phyloP scores from a whole-genome alignment of 2,888 invertebrate species.

The Electrophaes corylata region DNA sequence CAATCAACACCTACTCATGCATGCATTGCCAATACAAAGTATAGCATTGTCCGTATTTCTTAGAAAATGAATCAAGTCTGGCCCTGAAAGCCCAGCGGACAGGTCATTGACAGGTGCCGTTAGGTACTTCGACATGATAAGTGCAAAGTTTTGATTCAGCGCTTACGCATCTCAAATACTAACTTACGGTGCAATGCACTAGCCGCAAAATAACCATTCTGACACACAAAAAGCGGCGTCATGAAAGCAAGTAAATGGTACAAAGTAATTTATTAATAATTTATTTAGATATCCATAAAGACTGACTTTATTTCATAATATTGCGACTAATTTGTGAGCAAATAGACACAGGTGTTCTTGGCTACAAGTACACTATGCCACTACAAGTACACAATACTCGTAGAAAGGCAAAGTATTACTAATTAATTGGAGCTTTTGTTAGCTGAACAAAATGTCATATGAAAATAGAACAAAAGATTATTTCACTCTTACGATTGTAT shows the following conservation, averaged over 20 bases:
- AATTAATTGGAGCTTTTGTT: slow-evolving; percentile 13
- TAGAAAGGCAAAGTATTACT: background rate
- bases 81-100: slow-evolving; percentile 35
- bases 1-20: background rate
- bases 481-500: slow-evolving; percentile 8
- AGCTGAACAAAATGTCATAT: slow-evolving; percentile 1
- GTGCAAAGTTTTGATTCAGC: slow-evolving; percentile 49
- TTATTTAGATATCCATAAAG: background rate
- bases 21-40: slow-evolving; percentile 4
- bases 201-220: background rate
- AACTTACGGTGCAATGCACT: background rate
- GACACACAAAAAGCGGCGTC: background rate
- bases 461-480: slow-evolving; percentile 6
- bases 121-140: slow-evolving; percentile 30
- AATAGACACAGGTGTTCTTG: slow-evolving; percentile 4
- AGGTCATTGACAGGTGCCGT: slow-evolving; percentile 36
- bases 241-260: background rate
- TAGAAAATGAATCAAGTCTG: slow-evolving; percentile 31
- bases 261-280: background rate
- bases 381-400: background rate
- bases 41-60: slow-evolving; percentile 14
- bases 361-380: background rate
- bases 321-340: slow-evolving; percentile 1
- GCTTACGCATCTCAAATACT: slow-evolving; percentile 53
- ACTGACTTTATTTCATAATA: background rate